Base-by-base conservation (phyloP, 1,140 invertebrate genomes). In the Diabrotica undecimpunctata region DNA sequence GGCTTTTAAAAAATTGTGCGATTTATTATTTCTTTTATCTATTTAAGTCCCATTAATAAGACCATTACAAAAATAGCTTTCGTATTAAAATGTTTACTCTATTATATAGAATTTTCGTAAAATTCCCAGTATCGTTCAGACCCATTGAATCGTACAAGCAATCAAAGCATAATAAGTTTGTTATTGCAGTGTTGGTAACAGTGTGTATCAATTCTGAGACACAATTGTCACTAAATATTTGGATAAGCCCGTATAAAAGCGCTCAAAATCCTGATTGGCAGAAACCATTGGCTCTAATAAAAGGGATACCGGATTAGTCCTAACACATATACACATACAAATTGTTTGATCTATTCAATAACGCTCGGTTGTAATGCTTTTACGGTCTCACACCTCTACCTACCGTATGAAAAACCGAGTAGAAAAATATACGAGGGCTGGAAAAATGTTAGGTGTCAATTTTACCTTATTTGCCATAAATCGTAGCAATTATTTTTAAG, bases 141-240 rank as follows among this genome's bases (percentile, higher is more conserved):
- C 25, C 41, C 41, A 46, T 46, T 46, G 53, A 54, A 54, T 13
- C 53, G 12, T 58, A 52, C 13, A 61, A 61, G 50, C 52, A 54
- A 62, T 62, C 52, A 54, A 38, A 50, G 37, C 51, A 46, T 51
- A 60, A 60, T 51, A 60, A 62, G 61, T 62, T 62, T 62, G 61
- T 62, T 62, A 62, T 62, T 62, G 46, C 53, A 62, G 61, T 57
- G 12, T 64, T 41, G 25, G 62, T 51, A 41, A 57, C 55, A 64
- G 54, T 64, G 62, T 58, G 62, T 64, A 64, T 64, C 62, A 64
- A 57, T 63, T 63, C 61, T 13, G 54, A 8, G 38, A 10, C 35
- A 64, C 62, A 64, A 64, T 64, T 38, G 62, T 64, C 62, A 64
- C 54, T 58, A 64, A 64, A 64, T 64, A 64, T 64, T 64, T 64